Conservation (phyloP, 2,113 vertebrate genomes). For the Epinephelus lanceolatus region DNA sequence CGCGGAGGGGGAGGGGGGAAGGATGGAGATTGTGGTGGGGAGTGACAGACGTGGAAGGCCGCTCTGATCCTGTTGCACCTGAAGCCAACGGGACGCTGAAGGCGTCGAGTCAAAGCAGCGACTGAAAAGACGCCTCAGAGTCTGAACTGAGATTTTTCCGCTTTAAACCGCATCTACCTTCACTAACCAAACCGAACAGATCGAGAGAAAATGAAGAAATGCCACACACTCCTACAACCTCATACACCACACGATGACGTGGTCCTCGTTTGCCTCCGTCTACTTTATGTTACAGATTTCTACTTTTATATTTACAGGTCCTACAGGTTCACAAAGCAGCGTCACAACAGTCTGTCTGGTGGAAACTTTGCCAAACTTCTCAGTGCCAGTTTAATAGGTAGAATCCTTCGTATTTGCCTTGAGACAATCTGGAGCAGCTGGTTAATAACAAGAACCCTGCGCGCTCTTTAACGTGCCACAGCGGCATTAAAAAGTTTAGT, state of each 20-base stretch:
- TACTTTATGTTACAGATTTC: constrained; percentile 73
- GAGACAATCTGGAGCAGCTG: constrained; percentile 83
- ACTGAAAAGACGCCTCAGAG: constrained; percentile 63
- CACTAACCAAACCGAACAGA: constrained; percentile 79
- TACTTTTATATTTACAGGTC: constrained; percentile 79
- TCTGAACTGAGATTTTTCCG: constrained; percentile 76
- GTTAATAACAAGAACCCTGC: constrained; percentile 8
- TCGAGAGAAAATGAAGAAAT: constrained; percentile 81
- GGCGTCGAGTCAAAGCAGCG: constrained; percentile 13
- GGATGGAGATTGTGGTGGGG: background rate
- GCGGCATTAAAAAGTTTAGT: constrained; percentile 8
- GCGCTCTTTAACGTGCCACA: constrained; percentile 45
- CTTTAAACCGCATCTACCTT: constrained; percentile 89
- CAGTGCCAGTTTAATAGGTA: constrained; percentile 75
- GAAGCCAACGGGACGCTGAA: constrained; percentile 24
- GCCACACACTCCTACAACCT: constrained; percentile 85
- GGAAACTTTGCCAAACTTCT: constrained; percentile 80
- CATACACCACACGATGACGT: constrained; percentile 69
- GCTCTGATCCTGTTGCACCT: constrained; percentile 20
- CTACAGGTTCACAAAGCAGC: constrained; percentile 76
- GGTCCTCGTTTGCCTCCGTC: constrained; percentile 55
- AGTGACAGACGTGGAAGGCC: background rate
- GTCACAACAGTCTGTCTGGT: constrained; percentile 60
- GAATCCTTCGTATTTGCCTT: constrained; percentile 78
- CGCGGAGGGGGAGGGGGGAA: background rate